These are phyloP conservation scores for Dioctria rufipes DNA, from an alignment of 2,888 invertebrate species.

Conservation along the genomic window DNA sequence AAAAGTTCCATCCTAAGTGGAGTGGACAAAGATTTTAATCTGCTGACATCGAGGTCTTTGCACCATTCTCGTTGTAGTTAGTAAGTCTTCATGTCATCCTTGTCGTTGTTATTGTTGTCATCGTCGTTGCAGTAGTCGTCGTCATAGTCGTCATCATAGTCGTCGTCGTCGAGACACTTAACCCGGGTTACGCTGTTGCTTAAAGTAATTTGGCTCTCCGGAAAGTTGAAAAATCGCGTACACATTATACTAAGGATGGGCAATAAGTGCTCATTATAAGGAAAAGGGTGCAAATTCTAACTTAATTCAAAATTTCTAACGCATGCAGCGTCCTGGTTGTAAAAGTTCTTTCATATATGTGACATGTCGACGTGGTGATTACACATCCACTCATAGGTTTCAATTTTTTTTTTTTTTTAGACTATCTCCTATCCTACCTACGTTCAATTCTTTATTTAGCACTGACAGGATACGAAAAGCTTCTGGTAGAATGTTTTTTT, in stretches of 20 bases:
- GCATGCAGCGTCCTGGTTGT: background rate
- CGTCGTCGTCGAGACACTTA: background rate
- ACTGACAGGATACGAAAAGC: slow-evolving; percentile 30
- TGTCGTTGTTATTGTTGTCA: too few species aligned
- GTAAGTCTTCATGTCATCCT: background rate
- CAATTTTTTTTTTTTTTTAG: too few species aligned
- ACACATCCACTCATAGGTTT: too few species aligned
- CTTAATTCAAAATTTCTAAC: slow-evolving; percentile 41
- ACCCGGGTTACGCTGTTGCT: slow-evolving; percentile 25
- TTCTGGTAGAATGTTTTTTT: slow-evolving; percentile 22
- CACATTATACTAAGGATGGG: background rate
- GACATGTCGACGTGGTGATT: too few species aligned
- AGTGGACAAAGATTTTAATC: slow-evolving; percentile 53
- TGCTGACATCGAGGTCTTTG: slow-evolving; percentile 49
- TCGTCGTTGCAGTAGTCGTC: too few species aligned
- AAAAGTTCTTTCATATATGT: too few species aligned
- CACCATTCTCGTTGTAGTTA: slow-evolving; percentile 29
- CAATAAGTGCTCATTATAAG: slow-evolving; percentile 1
- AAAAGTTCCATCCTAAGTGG: slow-evolving; percentile 38
- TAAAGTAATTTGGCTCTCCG: slow-evolving; percentile 24
- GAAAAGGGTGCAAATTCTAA: slow-evolving; percentile 16
- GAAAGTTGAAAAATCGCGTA: slow-evolving; percentile 13
- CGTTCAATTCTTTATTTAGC: background rate
- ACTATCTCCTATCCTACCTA: too few species aligned
- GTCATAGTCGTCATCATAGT: too few species aligned